Percentiles rank a stretch among this genome's conserved stretches.
phyloP scores from a whole-genome alignment of 2,888 invertebrate genomes.

The Megalurothrips usitatus region DNA sequence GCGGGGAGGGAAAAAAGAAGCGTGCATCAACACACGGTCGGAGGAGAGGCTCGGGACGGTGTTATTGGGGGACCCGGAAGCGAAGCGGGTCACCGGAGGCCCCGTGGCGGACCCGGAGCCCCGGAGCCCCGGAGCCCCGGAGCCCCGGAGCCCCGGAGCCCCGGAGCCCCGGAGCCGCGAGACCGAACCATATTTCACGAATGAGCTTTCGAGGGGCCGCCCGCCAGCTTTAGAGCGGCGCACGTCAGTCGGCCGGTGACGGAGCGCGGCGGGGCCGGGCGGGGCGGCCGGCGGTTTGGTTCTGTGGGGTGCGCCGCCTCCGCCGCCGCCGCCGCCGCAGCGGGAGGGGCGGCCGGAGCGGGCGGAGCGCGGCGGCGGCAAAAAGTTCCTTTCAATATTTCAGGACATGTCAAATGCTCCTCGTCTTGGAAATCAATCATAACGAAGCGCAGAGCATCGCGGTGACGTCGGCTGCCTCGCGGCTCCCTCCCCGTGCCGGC shows the following conservation, averaged over 20 bases:
- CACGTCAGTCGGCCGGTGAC: not conserved
- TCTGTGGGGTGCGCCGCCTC: not conserved
- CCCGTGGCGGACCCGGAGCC: too few species aligned
- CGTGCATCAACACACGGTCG: too few species aligned
- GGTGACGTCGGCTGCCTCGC: not conserved
- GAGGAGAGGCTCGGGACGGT: too few species aligned
- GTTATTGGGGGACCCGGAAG: too few species aligned
- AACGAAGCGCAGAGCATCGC: not conserved
- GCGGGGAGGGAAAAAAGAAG: too few species aligned
- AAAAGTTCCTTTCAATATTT: constrained; percentile 24
- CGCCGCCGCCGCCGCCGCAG: not conserved
- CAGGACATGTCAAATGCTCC: constrained; percentile 19
- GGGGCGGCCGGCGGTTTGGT: too few species aligned
- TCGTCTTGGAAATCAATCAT: constrained; percentile 24
- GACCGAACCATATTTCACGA: not conserved
- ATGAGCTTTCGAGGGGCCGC: not conserved
- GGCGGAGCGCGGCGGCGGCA: not conserved
- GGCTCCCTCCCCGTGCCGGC: too few species aligned
- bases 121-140: too few species aligned
- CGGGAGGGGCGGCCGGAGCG: not conserved
- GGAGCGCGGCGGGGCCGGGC: not conserved
- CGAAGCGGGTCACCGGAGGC: too few species aligned
- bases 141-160: too few species aligned
- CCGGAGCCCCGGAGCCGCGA: too few species aligned
- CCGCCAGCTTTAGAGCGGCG: not conserved